phyloP scores from a whole-genome alignment of 2,888 invertebrate genomes.

The Amblyjoppa fuscipennis region DNA sequence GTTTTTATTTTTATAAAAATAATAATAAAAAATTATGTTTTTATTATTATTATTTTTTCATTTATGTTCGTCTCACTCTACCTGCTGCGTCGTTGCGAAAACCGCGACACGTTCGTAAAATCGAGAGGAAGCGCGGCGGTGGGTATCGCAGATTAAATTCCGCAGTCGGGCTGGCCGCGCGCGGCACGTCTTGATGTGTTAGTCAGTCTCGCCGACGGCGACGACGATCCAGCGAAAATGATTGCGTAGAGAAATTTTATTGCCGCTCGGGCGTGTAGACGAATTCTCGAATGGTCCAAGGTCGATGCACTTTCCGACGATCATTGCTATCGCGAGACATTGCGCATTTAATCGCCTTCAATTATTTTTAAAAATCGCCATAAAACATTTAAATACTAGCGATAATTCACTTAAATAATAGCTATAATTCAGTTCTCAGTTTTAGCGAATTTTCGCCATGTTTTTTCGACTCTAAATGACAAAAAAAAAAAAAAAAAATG shows the following conservation, averaged over 20 bases:
- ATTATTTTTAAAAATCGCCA: too few species aligned
- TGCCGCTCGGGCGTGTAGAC: constrained; percentile 4
- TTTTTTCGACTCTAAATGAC: too few species aligned
- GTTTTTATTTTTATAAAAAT: not conserved
- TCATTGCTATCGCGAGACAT: not conserved
- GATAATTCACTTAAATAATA: too few species aligned
- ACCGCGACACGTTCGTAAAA: constrained; percentile 53
- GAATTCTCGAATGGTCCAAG: constrained; percentile 38
- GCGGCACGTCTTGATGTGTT: constrained; percentile 37
- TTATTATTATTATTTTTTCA: not conserved
- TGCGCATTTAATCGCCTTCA: not conserved
- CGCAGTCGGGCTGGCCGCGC: constrained; percentile 23
- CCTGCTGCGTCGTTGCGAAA: constrained; percentile 55
- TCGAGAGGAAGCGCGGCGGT: constrained; percentile 28
- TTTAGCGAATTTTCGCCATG: too few species aligned
- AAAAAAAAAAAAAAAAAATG: too few species aligned
- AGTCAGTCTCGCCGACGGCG: constrained; percentile 53
- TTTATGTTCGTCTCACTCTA: constrained; percentile 12
- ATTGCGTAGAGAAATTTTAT: constrained; percentile 37
- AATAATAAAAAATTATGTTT: not conserved
- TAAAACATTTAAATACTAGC: too few species aligned
- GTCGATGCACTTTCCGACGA: constrained; percentile 21
- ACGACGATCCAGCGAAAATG: constrained; percentile 17
- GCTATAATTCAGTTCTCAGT: too few species aligned
- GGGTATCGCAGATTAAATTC: constrained; percentile 69